phyloP scores from a whole-genome alignment of 2,113 vertebrate genomes.

The Mustela nigripes region DNA sequence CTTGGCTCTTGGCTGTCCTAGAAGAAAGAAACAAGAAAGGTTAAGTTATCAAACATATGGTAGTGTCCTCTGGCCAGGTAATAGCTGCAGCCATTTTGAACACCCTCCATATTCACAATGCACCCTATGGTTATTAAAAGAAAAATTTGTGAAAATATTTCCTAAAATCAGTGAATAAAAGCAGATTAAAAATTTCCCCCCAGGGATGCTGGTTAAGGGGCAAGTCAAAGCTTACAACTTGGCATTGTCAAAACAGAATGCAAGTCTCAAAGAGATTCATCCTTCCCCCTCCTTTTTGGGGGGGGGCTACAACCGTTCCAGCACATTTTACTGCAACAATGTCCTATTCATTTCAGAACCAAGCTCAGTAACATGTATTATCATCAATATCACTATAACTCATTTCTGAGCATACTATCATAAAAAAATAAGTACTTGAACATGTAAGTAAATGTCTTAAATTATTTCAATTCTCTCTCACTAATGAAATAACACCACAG shows the following conservation, averaged over 20 bases:
- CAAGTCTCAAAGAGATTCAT: conserved; percentile 18
- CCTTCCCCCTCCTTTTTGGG: too few relatives aligned
- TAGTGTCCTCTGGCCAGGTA: not conserved
- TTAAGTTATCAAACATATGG: conserved; percentile 21
- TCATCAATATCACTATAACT: not conserved
- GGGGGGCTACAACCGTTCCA: not conserved
- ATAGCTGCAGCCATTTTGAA: conserved; percentile 52
- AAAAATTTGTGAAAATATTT: conserved; percentile 36
- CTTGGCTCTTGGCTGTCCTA: not conserved
- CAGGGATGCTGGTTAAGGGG: not conserved
- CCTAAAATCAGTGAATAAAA: not conserved
- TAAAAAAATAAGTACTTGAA: not conserved
- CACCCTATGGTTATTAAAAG: not conserved
- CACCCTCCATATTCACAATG: not conserved
- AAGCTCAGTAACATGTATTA: not conserved
- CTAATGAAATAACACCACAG: conserved; percentile 12
- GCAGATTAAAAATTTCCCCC: not conserved
- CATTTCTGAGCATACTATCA: conserved; percentile 45
- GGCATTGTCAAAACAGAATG: not conserved
- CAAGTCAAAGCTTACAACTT: conserved; percentile 11
- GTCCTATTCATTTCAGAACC: conserved; percentile 8
- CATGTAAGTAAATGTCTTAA: conserved; percentile 24
- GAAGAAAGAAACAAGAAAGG: not conserved
- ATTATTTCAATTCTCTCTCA: conserved; percentile 37
- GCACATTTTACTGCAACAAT: not conserved